A percentile compares a stretch with the other conserved stretches of the same genome.
These are phyloP conservation scores for Pavo muticus DNA, from an alignment of 2,113 vertebrate species.

Conservation along the genomic window DNA sequence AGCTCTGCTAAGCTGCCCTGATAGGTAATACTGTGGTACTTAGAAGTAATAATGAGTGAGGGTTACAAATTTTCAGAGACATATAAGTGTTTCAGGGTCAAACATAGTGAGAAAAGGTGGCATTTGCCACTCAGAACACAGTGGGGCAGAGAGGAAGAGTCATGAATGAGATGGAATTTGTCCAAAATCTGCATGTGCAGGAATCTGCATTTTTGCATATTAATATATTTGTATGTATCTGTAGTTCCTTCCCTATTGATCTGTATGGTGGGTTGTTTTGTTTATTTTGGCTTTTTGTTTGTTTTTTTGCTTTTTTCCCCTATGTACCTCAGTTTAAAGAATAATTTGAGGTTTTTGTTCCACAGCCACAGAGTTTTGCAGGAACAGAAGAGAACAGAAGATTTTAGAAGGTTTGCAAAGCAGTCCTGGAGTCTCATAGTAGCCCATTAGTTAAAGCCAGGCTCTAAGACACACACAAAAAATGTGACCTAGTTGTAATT, in stretches of 20 bases:
- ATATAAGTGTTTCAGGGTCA: neutral
- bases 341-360: neutral
- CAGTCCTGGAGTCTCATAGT: neutral
- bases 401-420: neutral
- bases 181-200: neutral
- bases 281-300: neutral
- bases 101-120: neutral
- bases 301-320: neutral
- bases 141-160: neutral
- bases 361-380: neutral
- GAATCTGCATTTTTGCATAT: neutral
- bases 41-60: neutral
- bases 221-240: neutral
- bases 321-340: neutral
- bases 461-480: neutral
- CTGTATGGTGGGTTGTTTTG: neutral
- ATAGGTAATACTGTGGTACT: neutral
- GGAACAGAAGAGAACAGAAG: neutral
- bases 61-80: neutral
- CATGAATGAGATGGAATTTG: neutral
- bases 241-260: neutral
- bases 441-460: neutral
- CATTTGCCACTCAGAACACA: neutral
- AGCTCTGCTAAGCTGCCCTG: neutral
- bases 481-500: neutral